phyloP scores from a whole-genome alignment of 2,113 vertebrate genomes.

The Phoenicopterus ruber region DNA sequence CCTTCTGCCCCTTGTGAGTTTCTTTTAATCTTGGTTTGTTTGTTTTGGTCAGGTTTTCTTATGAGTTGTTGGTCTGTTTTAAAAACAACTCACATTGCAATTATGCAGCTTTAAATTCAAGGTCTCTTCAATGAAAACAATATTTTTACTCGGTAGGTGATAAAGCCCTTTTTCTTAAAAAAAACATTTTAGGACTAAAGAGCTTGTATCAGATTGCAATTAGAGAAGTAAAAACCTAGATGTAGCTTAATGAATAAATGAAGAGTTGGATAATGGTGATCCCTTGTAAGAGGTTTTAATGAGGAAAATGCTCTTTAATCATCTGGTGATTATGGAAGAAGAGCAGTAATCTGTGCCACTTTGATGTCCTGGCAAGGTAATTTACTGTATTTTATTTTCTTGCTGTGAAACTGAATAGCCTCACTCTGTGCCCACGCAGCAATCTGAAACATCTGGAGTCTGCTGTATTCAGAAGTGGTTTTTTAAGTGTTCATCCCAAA shows the following conservation, averaged over 20 bases:
- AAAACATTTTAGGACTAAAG: not conserved
- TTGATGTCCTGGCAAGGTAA: constrained; percentile 31
- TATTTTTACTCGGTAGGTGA: not conserved
- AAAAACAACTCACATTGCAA: not conserved
- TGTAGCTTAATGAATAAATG: constrained; percentile 42
- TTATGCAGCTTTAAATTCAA: not conserved
- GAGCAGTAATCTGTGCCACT: constrained; percentile 7
- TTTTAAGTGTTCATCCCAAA: not conserved
- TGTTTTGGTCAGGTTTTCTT: not conserved
- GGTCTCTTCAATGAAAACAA: not conserved
- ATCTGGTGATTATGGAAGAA: constrained; percentile 23
- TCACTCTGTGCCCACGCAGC: not conserved
- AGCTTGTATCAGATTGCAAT: constrained; percentile 3
- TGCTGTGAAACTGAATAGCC: constrained; percentile 14
- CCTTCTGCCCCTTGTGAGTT: not conserved
- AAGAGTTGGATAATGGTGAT: not conserved
- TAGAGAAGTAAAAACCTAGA: constrained; percentile 21
- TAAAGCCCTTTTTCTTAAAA: not conserved
- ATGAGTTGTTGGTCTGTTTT: not conserved
- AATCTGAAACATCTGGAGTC: constrained; percentile 53
- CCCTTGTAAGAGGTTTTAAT: constrained; percentile 36
- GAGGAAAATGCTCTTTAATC: constrained; percentile 54
- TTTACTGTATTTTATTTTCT: constrained; percentile 45
- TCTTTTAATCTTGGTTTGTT: not conserved
- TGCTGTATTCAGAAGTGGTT: not conserved